Evolutionary conservation across 1,140 invertebrate species (phyloP).

Genomic region (Onthophagus taurus): DNA sequence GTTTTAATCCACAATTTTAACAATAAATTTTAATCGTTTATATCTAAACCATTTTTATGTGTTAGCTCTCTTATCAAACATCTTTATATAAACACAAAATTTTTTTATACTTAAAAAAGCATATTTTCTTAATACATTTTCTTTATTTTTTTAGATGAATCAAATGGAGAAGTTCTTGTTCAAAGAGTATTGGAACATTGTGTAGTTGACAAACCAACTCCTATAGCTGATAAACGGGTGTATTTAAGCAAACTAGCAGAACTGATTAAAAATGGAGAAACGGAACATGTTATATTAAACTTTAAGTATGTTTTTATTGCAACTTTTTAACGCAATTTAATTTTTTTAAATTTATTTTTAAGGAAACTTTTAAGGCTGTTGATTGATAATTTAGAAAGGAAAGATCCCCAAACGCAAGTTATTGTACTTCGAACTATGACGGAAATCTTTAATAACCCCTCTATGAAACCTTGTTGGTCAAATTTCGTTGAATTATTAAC

Average conservation of each 20-base stretch:
- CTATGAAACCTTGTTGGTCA: slow-evolving; percentile 66
- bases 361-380: slow-evolving; percentile 65
- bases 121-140: too few relatives aligned
- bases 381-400: slow-evolving; percentile 59
- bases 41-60: slow-evolving; percentile 33
- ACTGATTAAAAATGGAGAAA: slow-evolving; percentile 40
- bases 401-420: slow-evolving; percentile 57
- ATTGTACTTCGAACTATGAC: slow-evolving; percentile 67
- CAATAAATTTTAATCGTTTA: slow-evolving; percentile 30
- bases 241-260: slow-evolving; percentile 37
- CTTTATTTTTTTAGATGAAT: slow-evolving; percentile 27
- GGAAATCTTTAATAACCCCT: slow-evolving; percentile 67
- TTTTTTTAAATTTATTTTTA: slow-evolving; percentile 26
- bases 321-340: slow-evolving; percentile 12
- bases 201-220: slow-evolving; percentile 31
- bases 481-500: slow-evolving; percentile 83
- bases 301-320: slow-evolving; percentile 41
- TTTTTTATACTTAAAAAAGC: background rate
- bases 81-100: too few relatives aligned
- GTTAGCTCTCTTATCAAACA: slow-evolving; percentile 26
- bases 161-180: slow-evolving; percentile 39
- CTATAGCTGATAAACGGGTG: slow-evolving; percentile 28
- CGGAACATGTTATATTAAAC: slow-evolving; percentile 42
- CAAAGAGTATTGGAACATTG: slow-evolving; percentile 32
- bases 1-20: too few relatives aligned